Evolutionary conservation across 2,888 invertebrate species (phyloP), one percentile per base, ranked within the genome.

Genomic region (Uloborus plumipes): DNA sequence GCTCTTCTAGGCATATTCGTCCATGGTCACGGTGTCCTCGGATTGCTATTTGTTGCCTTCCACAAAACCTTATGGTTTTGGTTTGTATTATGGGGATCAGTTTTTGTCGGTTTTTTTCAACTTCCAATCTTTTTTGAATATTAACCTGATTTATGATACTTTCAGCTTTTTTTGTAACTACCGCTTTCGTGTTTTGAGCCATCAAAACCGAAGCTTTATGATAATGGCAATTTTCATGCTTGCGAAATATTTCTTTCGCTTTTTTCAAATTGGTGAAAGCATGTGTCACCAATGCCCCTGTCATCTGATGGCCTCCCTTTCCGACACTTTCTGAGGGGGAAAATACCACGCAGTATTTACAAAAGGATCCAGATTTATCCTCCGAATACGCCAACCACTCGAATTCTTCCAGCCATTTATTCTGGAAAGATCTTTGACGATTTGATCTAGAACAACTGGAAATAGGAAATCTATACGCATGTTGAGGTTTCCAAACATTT

Each of bases 261-360:
- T 62, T 22, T 22, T 51, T 62, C 72, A 49, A 72, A 9, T 49
- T 11, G n/a, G 18, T 62, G 50, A 47, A 72, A 4, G 61, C 26
- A 18, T 20, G 26, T n/a, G 18, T 50, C 1, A 62, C 1, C 26
- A 72, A 22, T 13, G 50, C 50, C 14, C 26, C 15, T n/a, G 49
- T 22, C 20, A 31, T 4, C 50, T 72, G 62, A 0, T 26, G 26
- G 4, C 26, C 49, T 61, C 72, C 62, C 51, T 62, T 20, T 9
- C 72, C 72, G 14, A 31, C 61, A 22, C 47, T 49, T 14, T 49
- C 18, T 31, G 26, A 11, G 13, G 62, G 18, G 2, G 26, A 26
- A 50, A 62, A 72, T 26, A 72, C 14, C 1, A 72, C 31, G 15
- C 72, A 72, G 15, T 20, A 11, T 50, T 72, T 62, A 51, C 72